These are phyloP conservation scores for Ectemnius cavifrons DNA, from an alignment of 2,888 invertebrate genomes.

Conservation along the genomic window DNA sequence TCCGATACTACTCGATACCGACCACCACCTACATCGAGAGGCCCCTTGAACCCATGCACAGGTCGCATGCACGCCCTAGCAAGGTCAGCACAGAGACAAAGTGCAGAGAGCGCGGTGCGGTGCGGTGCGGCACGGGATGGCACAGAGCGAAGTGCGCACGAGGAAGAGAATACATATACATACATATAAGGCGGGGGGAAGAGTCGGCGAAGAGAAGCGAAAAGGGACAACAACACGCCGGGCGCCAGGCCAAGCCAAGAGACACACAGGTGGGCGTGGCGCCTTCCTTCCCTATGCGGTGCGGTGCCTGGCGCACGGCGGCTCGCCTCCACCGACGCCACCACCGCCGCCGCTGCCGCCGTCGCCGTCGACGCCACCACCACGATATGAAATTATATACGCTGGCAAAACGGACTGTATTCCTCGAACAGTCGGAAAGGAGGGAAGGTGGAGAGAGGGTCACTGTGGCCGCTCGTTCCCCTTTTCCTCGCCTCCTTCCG, in stretches of 20 bases:
- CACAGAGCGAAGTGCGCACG: conserved; percentile 2
- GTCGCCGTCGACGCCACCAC: conserved; percentile 33
- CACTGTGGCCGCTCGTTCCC: conserved; percentile 28
- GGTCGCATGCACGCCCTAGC: too few relatives aligned
- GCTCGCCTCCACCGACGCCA: conserved; percentile 20
- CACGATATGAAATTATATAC: conserved; percentile 65
- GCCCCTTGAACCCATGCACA: too few relatives aligned
- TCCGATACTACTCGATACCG: too few relatives aligned
- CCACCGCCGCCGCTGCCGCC: too few relatives aligned
- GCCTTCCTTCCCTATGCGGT: conserved; percentile 68
- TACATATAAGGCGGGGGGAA: conserved; percentile 30
- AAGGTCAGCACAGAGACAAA: background rate
- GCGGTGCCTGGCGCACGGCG: conserved; percentile 29
- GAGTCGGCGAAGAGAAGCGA: conserved; percentile 47
- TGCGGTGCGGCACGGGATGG: conserved; percentile 9
- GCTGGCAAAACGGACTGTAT: conserved; percentile 54
- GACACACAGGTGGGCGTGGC: conserved; percentile 75
- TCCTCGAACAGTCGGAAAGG: conserved; percentile 24
- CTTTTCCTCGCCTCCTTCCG: background rate
- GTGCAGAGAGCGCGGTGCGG: background rate
- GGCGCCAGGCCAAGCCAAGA: conserved; percentile 61
- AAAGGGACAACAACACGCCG: conserved; percentile 53
- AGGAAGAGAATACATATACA: too few relatives aligned
- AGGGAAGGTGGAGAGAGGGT: too few relatives aligned
- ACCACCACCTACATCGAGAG: too few relatives aligned